Evolutionary conservation across 1,140 invertebrate species (phyloP).

Genomic region (Drosophila ambigua): DNA sequence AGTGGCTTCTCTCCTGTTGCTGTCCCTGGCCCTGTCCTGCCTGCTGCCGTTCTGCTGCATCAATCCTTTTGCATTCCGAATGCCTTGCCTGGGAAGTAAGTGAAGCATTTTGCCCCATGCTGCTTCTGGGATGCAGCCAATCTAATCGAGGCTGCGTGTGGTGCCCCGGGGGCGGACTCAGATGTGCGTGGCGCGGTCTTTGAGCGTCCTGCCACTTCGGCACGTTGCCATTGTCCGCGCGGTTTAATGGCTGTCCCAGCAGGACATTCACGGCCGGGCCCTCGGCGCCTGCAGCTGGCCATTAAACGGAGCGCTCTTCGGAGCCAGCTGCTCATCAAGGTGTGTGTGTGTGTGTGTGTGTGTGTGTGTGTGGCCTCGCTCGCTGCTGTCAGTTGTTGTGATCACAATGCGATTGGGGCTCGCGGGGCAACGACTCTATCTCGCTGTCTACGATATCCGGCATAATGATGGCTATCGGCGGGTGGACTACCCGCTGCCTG

Average conservation of each 20-base stretch:
- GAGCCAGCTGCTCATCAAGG: conserved; percentile 90
- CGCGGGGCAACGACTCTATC: conserved; percentile 4
- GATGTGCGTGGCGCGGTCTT: conserved; percentile 87
- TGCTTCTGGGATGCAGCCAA: conserved; percentile 38
- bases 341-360: conserved; percentile 83
- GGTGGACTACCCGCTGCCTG: conserved; percentile 27
- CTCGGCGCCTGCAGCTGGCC: conserved; percentile 89
- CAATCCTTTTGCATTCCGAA: too few species aligned
- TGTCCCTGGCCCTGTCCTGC: too few species aligned
- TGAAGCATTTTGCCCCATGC: conserved; percentile 86
- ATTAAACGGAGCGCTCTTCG: conserved; percentile 90
- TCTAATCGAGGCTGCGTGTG: conserved; percentile 29
- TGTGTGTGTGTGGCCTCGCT: conserved; percentile 85
- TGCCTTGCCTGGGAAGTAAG: too few species aligned
- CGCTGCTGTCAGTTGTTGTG: conserved; percentile 89
- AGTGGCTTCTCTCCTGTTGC: conserved; percentile 39
- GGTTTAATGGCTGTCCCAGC: conserved; percentile 90
- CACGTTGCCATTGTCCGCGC: conserved; percentile 88
- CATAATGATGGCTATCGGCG: conserved; percentile 83
- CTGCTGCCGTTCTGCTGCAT: too few species aligned
- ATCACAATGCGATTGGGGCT: conserved; percentile 89
- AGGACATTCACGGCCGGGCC: conserved; percentile 88
- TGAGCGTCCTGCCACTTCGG: conserved; percentile 86
- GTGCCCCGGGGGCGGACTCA: conserved; percentile 87
- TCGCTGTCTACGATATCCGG: conserved; percentile 74